phyloP scores from a whole-genome alignment of 2,888 invertebrate species.

The Eupithecia centaureata region DNA sequence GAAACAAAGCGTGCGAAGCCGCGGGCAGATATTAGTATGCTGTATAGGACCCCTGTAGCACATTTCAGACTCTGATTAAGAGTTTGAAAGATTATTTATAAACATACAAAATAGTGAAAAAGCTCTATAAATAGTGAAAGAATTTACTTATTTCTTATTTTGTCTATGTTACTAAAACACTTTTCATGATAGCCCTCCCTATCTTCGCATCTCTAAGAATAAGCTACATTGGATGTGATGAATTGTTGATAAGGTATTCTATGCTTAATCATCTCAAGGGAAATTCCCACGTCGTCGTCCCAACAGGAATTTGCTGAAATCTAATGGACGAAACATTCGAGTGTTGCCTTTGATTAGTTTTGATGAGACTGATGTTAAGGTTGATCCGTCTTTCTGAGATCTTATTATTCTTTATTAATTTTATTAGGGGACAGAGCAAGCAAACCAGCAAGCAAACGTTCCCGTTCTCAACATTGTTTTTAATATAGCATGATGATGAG shows the following conservation, averaged over 20 bases:
- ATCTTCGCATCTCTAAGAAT: background rate
- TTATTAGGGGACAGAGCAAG: background rate
- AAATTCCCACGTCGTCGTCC: slow-evolving; percentile 21
- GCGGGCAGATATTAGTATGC: too few relatives aligned
- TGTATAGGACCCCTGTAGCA: too few relatives aligned
- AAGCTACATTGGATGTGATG: background rate
- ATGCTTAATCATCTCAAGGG: slow-evolving; percentile 1
- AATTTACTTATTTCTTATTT: background rate
- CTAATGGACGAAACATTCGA: background rate
- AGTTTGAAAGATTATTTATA: background rate
- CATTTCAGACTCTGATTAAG: background rate
- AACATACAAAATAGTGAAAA: background rate
- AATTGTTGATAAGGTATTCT: slow-evolving; percentile 1
- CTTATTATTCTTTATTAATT: background rate
- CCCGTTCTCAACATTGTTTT: too few relatives aligned
- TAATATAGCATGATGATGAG: too few relatives aligned
- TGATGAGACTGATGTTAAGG: background rate
- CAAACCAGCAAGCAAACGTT: too few relatives aligned
- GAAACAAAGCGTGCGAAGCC: too few relatives aligned
- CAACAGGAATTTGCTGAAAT: background rate
- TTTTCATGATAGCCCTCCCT: background rate
- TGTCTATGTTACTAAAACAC: background rate
- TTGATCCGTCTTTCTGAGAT: background rate
- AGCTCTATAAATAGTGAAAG: background rate
- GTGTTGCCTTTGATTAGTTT: background rate